phyloP scores from a whole-genome alignment of 64 coral and sea anemone genomes.

The Montipora capricornis region DNA sequence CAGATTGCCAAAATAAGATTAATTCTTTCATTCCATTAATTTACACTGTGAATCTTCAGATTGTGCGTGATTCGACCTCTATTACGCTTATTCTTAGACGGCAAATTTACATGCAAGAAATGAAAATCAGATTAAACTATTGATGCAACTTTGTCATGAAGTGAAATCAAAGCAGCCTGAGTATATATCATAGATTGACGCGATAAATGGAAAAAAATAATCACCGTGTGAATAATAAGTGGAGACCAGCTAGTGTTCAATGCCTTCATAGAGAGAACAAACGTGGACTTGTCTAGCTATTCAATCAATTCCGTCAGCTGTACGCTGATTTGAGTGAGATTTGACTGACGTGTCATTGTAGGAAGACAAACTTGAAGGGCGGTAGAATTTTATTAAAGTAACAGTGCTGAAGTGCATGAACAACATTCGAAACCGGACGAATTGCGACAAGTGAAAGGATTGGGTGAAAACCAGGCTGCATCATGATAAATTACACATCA shows the following conservation, averaged over 20 bases:
- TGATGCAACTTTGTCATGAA: neutral
- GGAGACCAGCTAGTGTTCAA: neutral
- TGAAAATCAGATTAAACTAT: neutral
- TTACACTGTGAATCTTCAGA: no score
- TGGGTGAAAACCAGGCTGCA: neutral
- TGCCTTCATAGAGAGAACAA: neutral
- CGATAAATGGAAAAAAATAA: neutral
- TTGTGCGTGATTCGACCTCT: neutral
- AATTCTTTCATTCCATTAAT: neutral
- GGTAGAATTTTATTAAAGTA: neutral
- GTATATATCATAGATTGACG: neutral
- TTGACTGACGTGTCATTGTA: neutral
- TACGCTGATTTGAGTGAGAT: no score
- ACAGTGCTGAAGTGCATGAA: neutral
- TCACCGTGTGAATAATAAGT: neutral
- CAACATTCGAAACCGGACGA: neutral
- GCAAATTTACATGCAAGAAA: neutral
- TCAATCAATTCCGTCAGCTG: neutral
- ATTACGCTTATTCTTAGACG: neutral
- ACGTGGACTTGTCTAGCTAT: neutral
- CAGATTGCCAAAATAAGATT: no score
- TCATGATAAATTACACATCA: neutral
- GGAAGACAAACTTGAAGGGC: neutral
- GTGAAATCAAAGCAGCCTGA: neutral
- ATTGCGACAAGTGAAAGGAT: neutral